Evolutionary conservation across 2,797 vertebrate species (phyloP).

Genomic region (Xerus rutilus): DNA sequence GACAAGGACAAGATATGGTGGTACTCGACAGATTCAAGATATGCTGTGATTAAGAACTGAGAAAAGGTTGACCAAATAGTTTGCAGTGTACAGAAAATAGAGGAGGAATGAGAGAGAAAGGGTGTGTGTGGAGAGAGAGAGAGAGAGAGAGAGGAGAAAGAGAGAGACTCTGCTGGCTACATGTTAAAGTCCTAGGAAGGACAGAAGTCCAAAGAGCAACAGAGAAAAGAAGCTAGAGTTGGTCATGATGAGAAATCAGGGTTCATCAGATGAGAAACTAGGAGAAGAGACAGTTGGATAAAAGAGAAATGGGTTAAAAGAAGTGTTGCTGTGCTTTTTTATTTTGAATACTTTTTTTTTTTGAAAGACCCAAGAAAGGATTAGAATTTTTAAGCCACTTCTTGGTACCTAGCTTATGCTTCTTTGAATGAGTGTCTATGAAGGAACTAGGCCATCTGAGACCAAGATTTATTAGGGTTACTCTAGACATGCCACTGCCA

Average conservation of each 20-base stretch:
- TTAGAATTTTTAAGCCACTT: neutral
- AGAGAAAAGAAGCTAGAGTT: rapidly evolving
- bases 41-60: neutral
- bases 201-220: neutral
- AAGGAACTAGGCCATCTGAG: neutral
- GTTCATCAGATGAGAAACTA: neutral
- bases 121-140: no score
- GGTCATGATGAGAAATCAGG: neutral
- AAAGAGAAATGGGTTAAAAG: neutral
- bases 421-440: neutral
- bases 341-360: neutral
- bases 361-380: neutral
- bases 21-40: neutral
- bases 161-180: rapidly evolving
- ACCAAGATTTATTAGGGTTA: neutral
- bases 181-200: neutral
- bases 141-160: no score
- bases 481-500: neutral
- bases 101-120: neutral
- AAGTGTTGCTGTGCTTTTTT: neutral
- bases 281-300: neutral
- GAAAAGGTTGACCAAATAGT: neutral
- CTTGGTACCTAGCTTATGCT: neutral
- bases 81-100: neutral
- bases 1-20: neutral